phyloP scores from a whole-genome alignment of 1,140 invertebrate genomes.

The Lepidurus apus region DNA sequence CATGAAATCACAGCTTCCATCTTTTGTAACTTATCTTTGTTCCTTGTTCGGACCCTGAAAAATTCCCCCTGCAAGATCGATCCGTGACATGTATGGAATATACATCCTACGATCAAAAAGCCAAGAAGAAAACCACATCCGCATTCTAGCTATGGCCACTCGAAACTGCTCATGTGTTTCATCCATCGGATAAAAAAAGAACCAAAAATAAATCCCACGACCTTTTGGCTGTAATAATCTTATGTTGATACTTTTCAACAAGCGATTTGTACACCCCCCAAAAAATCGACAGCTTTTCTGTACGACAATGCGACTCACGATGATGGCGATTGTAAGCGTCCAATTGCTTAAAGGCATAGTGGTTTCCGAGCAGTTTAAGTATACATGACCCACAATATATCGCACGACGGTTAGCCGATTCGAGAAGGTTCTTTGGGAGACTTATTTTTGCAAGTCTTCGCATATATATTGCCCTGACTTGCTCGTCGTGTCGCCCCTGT shows the following conservation, averaged over 20 bases:
- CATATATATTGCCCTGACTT: conserved; percentile 7
- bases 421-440: neutral
- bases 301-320: too few species aligned
- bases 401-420: neutral
- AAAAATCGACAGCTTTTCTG: too few species aligned
- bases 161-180: neutral
- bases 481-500: neutral
- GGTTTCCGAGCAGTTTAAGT: neutral
- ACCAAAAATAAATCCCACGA: too few species aligned
- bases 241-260: too few species aligned
- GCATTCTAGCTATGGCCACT: neutral
- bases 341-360: too few species aligned
- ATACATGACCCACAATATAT: neutral
- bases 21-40: neutral
- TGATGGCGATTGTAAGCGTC: too few species aligned
- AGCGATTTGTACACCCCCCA: too few species aligned
- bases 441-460: neutral
- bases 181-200: neutral
- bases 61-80: neutral
- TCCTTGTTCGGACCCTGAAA: neutral
- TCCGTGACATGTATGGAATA: neutral
- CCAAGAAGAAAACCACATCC: neutral
- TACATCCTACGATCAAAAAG: neutral
- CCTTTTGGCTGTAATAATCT: too few species aligned
- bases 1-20: neutral